Evolutionary conservation across 1,140 invertebrate species (phyloP).

Genomic region (Harlomillsia oculata): DNA sequence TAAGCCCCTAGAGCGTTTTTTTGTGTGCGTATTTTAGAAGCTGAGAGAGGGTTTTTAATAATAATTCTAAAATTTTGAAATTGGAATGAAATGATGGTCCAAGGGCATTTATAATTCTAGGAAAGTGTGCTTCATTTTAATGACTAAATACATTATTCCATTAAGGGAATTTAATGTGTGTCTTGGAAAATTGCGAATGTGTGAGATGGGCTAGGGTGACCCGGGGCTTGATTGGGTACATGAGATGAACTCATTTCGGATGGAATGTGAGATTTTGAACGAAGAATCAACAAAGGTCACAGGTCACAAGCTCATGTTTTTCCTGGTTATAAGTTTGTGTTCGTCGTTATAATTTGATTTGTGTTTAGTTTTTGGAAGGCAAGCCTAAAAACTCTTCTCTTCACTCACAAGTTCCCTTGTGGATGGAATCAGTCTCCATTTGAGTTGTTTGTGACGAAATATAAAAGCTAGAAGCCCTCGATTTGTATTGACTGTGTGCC

Average conservation of each 20-base stretch:
- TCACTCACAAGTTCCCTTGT: neutral
- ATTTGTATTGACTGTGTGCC: neutral
- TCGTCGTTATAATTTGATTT: too few relatives aligned
- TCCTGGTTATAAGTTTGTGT: neutral
- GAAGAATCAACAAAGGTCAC: slow-evolving; percentile 7
- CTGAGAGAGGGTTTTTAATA: too few relatives aligned
- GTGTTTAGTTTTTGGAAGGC: too few relatives aligned
- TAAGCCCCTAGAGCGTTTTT: neutral
- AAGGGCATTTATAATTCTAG: too few relatives aligned
- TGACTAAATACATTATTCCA: too few relatives aligned
- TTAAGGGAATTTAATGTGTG: neutral
- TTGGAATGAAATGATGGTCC: too few relatives aligned
- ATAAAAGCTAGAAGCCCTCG: neutral
- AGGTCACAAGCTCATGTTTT: slow-evolving; percentile 4
- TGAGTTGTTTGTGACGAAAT: neutral
- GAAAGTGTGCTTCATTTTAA: too few relatives aligned
- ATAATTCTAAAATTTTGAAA: too few relatives aligned
- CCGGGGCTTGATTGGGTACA: neutral
- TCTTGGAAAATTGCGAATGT: neutral
- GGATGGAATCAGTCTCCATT: neutral
- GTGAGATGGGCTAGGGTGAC: neutral
- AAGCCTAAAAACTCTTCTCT: neutral
- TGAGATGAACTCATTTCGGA: neutral
- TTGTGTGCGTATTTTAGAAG: neutral
- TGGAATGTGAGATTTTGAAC: neutral